Percentiles rank a stretch among this genome's conserved stretches.
phyloP scores from a whole-genome alignment of 2,797 vertebrate species.

The Trematomus bernacchii region DNA sequence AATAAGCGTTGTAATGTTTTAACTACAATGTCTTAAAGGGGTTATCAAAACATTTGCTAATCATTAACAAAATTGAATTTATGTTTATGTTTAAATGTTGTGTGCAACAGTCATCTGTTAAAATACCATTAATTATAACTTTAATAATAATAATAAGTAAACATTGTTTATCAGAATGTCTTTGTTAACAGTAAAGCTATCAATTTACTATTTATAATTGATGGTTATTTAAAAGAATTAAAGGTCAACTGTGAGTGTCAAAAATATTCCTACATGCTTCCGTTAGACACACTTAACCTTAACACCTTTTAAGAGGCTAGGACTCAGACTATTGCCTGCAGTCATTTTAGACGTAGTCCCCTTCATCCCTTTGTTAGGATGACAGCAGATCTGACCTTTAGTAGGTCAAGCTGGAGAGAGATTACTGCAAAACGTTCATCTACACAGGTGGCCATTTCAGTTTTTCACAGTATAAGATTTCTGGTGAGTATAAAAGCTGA shows the following conservation, averaged over 20 bases:
- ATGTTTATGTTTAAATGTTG: too few species aligned
- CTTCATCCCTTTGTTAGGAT: constrained; percentile 53
- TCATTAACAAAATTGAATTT: too few species aligned
- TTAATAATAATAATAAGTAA: too few species aligned
- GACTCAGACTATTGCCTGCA: constrained; percentile 37
- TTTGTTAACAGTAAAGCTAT: too few species aligned
- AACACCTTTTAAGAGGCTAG: constrained; percentile 23
- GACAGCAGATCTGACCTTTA: constrained; percentile 61
- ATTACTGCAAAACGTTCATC: constrained; percentile 57
- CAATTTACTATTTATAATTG: too few species aligned
- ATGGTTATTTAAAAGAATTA: too few species aligned
- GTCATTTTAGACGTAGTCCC: constrained; percentile 37
- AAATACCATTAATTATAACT: too few species aligned
- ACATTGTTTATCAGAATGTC: too few species aligned
- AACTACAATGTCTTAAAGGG: too few species aligned
- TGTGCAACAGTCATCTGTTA: too few species aligned
- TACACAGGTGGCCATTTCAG: constrained; percentile 49
- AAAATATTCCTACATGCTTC: not conserved
- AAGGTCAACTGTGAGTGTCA: not conserved
- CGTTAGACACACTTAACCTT: constrained; percentile 15
- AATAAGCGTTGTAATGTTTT: too few species aligned
- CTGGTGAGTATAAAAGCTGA: constrained; percentile 66
- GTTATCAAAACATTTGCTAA: too few species aligned
- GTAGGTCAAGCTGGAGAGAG: constrained; percentile 55
- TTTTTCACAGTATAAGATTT: constrained; percentile 55